These are phyloP conservation scores for Sebastolobus altivelis DNA, from an alignment of 2,797 vertebrate genomes.

Conservation along the genomic window DNA sequence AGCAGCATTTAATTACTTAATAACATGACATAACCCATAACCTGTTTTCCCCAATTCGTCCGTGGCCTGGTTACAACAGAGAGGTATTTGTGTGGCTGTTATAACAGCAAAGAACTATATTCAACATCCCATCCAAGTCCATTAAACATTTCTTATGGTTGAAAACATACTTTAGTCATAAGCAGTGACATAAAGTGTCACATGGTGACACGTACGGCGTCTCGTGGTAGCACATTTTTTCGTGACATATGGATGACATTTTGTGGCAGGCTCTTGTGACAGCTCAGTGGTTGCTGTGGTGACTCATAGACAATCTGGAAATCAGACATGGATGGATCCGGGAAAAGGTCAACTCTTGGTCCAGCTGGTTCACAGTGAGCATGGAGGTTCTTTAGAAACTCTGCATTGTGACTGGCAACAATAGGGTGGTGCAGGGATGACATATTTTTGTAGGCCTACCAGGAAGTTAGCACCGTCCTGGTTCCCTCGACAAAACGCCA, in stretches of 20 bases:
- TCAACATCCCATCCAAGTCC: neutral
- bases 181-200: neutral
- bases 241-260: constrained; percentile 21
- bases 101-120: neutral
- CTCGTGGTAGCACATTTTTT: constrained; percentile 9
- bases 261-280: constrained; percentile 46
- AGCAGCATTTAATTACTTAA: neutral
- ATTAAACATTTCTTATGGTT: neutral
- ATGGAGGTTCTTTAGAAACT: neutral
- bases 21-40: neutral
- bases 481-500: no score
- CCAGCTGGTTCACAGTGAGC: neutral
- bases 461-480: no score
- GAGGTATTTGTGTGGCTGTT: neutral
- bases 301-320: constrained; percentile 22
- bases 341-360: constrained; percentile 16
- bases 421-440: neutral
- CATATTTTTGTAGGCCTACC: no score
- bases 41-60: neutral
- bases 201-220: neutral
- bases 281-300: constrained; percentile 28
- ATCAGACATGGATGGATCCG: constrained; percentile 1
- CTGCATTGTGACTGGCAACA: neutral
- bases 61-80: neutral
- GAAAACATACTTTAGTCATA: neutral